A percentile compares a stretch with the other conserved stretches of the same genome.
These are phyloP conservation scores for Athene cunicularia DNA, from an alignment of 2,113 vertebrate genomes.

Conservation along the genomic window DNA sequence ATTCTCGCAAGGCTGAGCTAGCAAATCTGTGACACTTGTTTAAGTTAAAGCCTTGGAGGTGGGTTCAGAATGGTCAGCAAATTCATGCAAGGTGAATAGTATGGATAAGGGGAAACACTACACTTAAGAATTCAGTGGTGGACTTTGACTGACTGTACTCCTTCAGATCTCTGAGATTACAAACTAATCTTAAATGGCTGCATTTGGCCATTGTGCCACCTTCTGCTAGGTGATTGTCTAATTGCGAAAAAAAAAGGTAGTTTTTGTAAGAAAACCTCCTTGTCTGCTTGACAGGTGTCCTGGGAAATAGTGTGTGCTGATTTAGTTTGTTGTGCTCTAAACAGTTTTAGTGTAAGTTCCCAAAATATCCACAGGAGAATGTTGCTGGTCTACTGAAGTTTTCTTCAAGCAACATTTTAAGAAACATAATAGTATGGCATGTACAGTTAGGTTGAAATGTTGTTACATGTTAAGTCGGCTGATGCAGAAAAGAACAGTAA, in stretches of 20 bases:
- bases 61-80: not conserved
- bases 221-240: not conserved
- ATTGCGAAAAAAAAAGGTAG: not conserved
- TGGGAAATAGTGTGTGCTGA: not conserved
- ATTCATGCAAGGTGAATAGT: not conserved
- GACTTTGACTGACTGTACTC: not conserved
- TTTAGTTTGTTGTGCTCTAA: not conserved
- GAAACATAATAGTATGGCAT: not conserved
- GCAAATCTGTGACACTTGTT: not conserved
- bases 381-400: not conserved
- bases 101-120: not conserved
- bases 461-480: not conserved
- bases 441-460: not conserved
- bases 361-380: not conserved
- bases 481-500: not conserved
- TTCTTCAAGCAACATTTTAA: not conserved
- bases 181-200: not conserved
- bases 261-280: not conserved
- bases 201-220: not conserved
- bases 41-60: not conserved
- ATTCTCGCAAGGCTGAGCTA: not conserved
- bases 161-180: not conserved
- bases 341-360: not conserved
- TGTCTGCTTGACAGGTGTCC: not conserved
- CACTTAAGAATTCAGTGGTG: not conserved